Evolutionary conservation across 2,797 vertebrate species (phyloP).

Genomic region (Parambassis ranga): DNA sequence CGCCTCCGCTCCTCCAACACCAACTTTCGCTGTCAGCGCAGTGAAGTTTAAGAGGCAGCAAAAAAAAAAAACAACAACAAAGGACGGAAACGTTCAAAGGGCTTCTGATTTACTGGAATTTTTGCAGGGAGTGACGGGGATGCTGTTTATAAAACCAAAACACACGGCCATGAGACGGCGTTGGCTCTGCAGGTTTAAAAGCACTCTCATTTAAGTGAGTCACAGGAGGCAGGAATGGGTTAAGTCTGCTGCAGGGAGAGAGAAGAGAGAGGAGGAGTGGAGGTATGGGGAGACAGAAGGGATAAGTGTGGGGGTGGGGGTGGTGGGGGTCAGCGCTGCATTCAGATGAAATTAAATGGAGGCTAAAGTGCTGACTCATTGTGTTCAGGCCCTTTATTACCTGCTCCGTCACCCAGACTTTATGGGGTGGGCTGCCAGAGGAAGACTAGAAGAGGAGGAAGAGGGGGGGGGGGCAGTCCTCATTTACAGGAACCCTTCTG

Average conservation of each 20-base stretch:
- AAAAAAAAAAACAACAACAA: slow-evolving; percentile 63
- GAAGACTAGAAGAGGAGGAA: slow-evolving; percentile 34
- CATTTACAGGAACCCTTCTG: slow-evolving; percentile 73
- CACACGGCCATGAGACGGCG: slow-evolving; percentile 6
- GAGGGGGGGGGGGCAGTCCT: slow-evolving; percentile 54
- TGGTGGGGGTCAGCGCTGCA: slow-evolving; percentile 48
- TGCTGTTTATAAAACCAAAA: background rate
- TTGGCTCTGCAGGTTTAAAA: slow-evolving; percentile 32
- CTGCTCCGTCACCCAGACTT: slow-evolving; percentile 76
- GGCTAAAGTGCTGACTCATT: slow-evolving; percentile 83
- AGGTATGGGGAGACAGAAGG: slow-evolving; percentile 47
- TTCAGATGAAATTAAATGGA: slow-evolving; percentile 80
- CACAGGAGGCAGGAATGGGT: slow-evolving; percentile 68
- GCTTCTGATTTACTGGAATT: slow-evolving; percentile 48
- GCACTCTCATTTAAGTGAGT: slow-evolving; percentile 10
- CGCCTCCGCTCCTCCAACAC: slow-evolving; percentile 41
- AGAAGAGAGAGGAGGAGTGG: slow-evolving; percentile 34
- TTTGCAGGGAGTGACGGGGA: slow-evolving; percentile 20
- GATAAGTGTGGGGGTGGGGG: slow-evolving; percentile 1
- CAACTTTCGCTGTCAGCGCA: slow-evolving; percentile 54
- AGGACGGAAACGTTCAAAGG: slow-evolving; percentile 48
- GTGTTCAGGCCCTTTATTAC: slow-evolving; percentile 76
- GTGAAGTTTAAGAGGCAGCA: slow-evolving; percentile 53
- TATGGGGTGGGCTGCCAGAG: slow-evolving; percentile 64
- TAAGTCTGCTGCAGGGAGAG: slow-evolving; percentile 68